These are phyloP conservation scores for Drosophila putrida DNA, from an alignment of 2,888 invertebrate species.

Conservation along the genomic window DNA sequence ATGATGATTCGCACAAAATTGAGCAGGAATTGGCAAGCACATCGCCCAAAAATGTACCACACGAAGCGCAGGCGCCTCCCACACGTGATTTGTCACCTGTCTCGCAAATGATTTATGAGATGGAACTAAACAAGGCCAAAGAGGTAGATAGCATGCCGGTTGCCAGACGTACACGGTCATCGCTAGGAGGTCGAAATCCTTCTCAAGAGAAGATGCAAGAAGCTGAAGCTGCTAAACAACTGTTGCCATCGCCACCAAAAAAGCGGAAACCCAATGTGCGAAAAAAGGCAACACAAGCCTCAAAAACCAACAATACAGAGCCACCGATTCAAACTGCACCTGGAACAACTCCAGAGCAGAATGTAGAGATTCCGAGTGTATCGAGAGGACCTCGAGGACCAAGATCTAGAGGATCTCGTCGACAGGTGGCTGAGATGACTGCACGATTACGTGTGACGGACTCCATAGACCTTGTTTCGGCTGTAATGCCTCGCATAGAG, in stretches of 20 bases:
- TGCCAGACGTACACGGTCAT: constrained; percentile 60
- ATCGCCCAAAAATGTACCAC: no score
- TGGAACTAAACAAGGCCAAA: constrained; percentile 31
- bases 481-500: constrained; percentile 68
- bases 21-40: background rate
- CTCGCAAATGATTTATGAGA: constrained; percentile 55
- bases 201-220: background rate
- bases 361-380: background rate
- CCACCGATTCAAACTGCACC: background rate
- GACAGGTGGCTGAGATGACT: constrained; percentile 58
- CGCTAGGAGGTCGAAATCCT: constrained; percentile 15
- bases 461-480: constrained; percentile 73
- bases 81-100: constrained; percentile 49
- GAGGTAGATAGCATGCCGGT: constrained; percentile 27
- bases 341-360: constrained; percentile 2
- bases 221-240: no score
- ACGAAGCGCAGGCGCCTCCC: background rate
- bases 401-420: constrained; percentile 14
- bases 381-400: no score
- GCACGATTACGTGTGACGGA: constrained; percentile 66
- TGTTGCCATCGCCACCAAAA: background rate
- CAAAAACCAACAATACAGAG: background rate
- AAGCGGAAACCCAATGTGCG: constrained; percentile 1
- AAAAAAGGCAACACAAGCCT: background rate
- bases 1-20: background rate